These are phyloP conservation scores for Mus spretus DNA, from an alignment of 2,797 vertebrate genomes.

Conservation along the genomic window DNA sequence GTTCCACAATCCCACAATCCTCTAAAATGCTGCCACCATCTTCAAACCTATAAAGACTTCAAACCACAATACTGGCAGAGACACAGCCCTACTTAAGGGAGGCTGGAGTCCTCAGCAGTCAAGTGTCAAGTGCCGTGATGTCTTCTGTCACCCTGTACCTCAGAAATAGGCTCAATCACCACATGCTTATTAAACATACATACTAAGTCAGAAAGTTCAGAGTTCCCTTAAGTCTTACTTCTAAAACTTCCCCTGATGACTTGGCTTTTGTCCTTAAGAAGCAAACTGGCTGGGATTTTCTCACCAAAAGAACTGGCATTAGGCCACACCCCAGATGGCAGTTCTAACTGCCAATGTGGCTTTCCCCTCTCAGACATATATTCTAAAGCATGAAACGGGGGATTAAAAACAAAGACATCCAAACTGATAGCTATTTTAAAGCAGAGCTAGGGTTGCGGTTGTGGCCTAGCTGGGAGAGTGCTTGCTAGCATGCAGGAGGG, in stretches of 20 bases:
- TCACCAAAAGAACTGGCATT: background rate
- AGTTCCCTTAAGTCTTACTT: background rate
- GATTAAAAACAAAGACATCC: constrained; percentile 35
- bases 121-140: background rate
- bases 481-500: background rate
- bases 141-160: background rate
- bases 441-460: background rate
- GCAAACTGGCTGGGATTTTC: background rate
- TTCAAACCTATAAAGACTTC: background rate
- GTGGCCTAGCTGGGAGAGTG: background rate
- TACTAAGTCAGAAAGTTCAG: background rate
- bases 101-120: background rate
- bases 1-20: background rate
- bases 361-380: background rate
- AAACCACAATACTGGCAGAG: background rate
- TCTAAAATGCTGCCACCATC: background rate
- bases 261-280: constrained; percentile 17
- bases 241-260: background rate
- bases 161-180: background rate
- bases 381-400: constrained; percentile 4
- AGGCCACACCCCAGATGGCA: background rate
- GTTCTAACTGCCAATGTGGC: background rate
- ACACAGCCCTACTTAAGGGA: background rate
- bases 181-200: background rate
- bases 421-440: background rate